phyloP scores from a whole-genome alignment of 2,888 invertebrate genomes.

The Papilio protenor region DNA sequence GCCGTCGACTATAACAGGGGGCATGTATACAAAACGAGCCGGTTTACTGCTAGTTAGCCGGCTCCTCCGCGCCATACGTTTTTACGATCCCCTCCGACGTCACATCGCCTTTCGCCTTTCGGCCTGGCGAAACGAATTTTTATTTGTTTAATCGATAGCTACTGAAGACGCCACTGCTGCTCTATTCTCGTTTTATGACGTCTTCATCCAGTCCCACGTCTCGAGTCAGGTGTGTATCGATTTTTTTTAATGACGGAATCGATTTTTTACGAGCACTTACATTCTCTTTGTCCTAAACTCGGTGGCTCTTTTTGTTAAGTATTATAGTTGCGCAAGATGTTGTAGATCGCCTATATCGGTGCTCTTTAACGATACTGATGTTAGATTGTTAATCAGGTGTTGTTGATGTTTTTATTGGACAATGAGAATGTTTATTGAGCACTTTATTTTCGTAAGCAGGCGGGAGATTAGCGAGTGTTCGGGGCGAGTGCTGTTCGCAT shows the following conservation, averaged over 20 bases:
- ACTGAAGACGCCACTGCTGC: slow-evolving; percentile 75
- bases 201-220: slow-evolving; percentile 73
- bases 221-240: slow-evolving; percentile 80
- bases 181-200: slow-evolving; percentile 77
- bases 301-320: slow-evolving; percentile 59
- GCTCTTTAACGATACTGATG: slow-evolving; percentile 45
- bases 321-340: slow-evolving; percentile 61
- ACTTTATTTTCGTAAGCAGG: slow-evolving; percentile 69
- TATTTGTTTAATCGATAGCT: slow-evolving; percentile 84
- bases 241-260: slow-evolving; percentile 75
- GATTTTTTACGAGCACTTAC: slow-evolving; percentile 79
- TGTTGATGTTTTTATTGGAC: slow-evolving; percentile 64
- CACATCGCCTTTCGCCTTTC: slow-evolving; percentile 80
- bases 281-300: slow-evolving; percentile 65
- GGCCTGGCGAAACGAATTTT: slow-evolving; percentile 79
- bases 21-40: slow-evolving; percentile 79
- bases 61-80: slow-evolving; percentile 82
- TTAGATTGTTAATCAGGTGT: slow-evolving; percentile 57
- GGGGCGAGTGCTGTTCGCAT: slow-evolving; percentile 72
- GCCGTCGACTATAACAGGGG: slow-evolving; percentile 78
- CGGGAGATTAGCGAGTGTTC: slow-evolving; percentile 74
- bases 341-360: slow-evolving; percentile 61
- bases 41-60: slow-evolving; percentile 81
- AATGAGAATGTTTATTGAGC: slow-evolving; percentile 70
- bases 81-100: slow-evolving; percentile 78